phyloP scores from a whole-genome alignment of 92 coral and sea anemone genomes.

The Umimayanthus chanpuru region DNA sequence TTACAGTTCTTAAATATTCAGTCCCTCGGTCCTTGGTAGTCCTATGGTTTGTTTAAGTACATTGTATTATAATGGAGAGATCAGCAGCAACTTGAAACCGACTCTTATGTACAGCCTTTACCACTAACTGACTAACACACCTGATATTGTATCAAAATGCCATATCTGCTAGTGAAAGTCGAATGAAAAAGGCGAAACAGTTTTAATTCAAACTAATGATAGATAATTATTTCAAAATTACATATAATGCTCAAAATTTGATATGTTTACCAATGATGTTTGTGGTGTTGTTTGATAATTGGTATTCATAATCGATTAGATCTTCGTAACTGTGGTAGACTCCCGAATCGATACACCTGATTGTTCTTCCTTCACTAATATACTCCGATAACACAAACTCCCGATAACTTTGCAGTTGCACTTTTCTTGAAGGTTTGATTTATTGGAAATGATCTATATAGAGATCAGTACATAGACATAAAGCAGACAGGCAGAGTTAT shows the following conservation, averaged over 20 bases:
- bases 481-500: too few species aligned
- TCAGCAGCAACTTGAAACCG: neutral
- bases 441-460: neutral
- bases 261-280: neutral
- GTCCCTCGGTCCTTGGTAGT: neutral
- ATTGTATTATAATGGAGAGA: neutral
- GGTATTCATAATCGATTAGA: too few species aligned
- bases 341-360: too few species aligned
- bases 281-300: neutral
- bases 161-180: too few species aligned
- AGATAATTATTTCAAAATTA: neutral
- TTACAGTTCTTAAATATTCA: neutral
- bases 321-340: too few species aligned
- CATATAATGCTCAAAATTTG: too few species aligned
- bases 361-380: too few species aligned
- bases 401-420: too few species aligned
- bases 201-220: too few species aligned
- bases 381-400: neutral
- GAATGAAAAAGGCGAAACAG: neutral
- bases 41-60: neutral
- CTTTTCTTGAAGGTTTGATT: too few species aligned
- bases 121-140: neutral
- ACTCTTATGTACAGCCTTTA: neutral
- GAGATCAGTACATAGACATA: too few species aligned
- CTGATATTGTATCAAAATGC: too few species aligned